A percentile compares a stretch with the other conserved stretches of the same genome.
Evolutionary conservation across 1,140 invertebrate genomes (phyloP).

Genomic region (Halyomorpha halys): DNA sequence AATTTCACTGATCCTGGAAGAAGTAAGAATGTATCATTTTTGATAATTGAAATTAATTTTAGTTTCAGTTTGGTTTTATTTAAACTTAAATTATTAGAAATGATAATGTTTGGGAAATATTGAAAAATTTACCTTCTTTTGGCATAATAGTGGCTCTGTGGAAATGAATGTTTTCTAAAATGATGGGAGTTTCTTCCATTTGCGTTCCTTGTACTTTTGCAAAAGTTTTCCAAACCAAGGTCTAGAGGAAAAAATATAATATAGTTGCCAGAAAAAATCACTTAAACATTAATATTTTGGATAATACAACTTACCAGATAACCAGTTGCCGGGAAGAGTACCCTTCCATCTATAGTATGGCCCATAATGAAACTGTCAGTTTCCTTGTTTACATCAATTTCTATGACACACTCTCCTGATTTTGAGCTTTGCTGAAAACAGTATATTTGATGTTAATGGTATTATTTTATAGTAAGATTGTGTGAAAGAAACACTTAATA

Average conservation of each 20-base stretch:
- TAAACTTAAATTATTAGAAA: too few relatives aligned
- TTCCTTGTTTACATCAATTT: slow-evolving; percentile 64
- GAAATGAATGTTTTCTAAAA: slow-evolving; percentile 81
- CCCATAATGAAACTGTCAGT: slow-evolving; percentile 70
- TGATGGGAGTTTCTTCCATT: slow-evolving; percentile 67
- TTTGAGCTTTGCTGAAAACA: slow-evolving; percentile 36
- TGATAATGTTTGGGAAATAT: too few relatives aligned
- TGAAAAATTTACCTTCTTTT: slow-evolving; percentile 48
- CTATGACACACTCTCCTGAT: slow-evolving; percentile 60
- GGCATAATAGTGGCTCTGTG: slow-evolving; percentile 85
- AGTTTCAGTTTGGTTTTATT: too few relatives aligned
- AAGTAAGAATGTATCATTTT: neutral
- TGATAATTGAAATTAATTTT: too few relatives aligned
- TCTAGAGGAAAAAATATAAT: slow-evolving; percentile 36
- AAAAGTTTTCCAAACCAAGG: slow-evolving; percentile 84
- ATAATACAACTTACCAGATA: slow-evolving; percentile 54
- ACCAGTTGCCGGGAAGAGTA: slow-evolving; percentile 91
- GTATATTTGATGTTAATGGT: neutral
- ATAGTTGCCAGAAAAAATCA: neutral
- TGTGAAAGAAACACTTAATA: too few relatives aligned
- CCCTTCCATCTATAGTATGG: slow-evolving; percentile 88
- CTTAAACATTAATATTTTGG: neutral
- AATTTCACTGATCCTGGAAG: slow-evolving; percentile 61
- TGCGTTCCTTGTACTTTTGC: slow-evolving; percentile 70
- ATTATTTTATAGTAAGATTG: neutral